Evolutionary conservation across 2,888 invertebrate genomes (phyloP).

Genomic region (Rambutsinella grinnellia): DNA sequence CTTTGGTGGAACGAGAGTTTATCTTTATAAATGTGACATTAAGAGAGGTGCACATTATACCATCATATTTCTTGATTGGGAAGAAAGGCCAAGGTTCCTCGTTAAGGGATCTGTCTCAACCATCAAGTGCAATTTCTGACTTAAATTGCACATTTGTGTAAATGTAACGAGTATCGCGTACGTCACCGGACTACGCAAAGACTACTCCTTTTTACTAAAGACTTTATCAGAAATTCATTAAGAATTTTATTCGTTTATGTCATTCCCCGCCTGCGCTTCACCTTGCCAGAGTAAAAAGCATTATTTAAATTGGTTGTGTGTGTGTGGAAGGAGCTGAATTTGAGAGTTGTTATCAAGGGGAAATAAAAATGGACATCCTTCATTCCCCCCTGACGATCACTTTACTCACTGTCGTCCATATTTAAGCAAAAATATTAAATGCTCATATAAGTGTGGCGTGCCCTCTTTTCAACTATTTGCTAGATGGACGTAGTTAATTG

Average conservation of each 20-base stretch:
- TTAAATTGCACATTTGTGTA: constrained; percentile 8
- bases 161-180: too few species aligned
- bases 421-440: neutral
- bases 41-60: too few species aligned
- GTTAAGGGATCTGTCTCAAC: too few species aligned
- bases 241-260: constrained; percentile 8
- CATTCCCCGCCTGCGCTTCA: constrained; percentile 32
- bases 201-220: too few species aligned
- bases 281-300: constrained; percentile 23
- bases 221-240: constrained; percentile 21
- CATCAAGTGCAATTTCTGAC: too few species aligned
- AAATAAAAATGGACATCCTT: neutral
- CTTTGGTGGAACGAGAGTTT: too few species aligned
- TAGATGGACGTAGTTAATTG: neutral
- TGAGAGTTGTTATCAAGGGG: neutral
- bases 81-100: too few species aligned
- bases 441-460: neutral
- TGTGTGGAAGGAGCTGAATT: neutral
- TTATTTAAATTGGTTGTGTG: too few species aligned
- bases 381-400: neutral
- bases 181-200: too few species aligned
- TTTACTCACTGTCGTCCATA: neutral
- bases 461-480: neutral
- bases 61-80: too few species aligned
- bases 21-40: too few species aligned